phyloP scores from a whole-genome alignment of 1,140 invertebrate species.

The Nixonia krombeini region DNA sequence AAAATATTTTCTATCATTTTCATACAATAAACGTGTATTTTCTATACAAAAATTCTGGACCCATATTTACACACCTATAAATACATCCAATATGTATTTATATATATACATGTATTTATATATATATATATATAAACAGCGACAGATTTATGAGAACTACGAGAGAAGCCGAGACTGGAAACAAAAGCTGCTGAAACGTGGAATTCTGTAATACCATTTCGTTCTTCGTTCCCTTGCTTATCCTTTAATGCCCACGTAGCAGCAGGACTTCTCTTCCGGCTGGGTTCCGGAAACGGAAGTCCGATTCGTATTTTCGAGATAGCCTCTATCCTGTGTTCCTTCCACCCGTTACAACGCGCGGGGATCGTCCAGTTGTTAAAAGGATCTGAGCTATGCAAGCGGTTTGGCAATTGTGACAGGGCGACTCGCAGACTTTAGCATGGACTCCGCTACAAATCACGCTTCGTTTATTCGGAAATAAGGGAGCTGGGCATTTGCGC shows the following conservation, averaged over 20 bases:
- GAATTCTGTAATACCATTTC: slow-evolving; percentile 27
- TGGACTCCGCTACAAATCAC: not conserved
- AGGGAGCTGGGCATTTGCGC: not conserved
- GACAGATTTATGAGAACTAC: slow-evolving; percentile 48
- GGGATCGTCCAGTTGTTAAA: slow-evolving; percentile 23
- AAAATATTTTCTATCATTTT: no score
- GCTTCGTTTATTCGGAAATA: not conserved
- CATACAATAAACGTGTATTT: no score
- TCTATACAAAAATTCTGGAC: no score
- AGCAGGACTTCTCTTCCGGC: slow-evolving; percentile 13
- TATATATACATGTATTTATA: no score
- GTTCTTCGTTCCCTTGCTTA: slow-evolving; percentile 25
- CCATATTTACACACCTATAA: no score
- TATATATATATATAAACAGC: no score
- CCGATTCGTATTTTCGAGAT: slow-evolving; percentile 26
- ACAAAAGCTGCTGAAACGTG: slow-evolving; percentile 22
- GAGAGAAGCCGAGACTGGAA: slow-evolving; percentile 14
- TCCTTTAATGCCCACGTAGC: slow-evolving; percentile 31
- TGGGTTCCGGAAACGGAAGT: slow-evolving; percentile 15
- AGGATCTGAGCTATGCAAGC: slow-evolving; percentile 32
- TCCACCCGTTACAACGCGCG: slow-evolving; percentile 1
- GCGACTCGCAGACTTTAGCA: not conserved
- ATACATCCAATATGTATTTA: no score
- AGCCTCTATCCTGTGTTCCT: not conserved
- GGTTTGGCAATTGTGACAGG: slow-evolving; percentile 10